Base-by-base conservation (phyloP, 1,140 invertebrate species). In the Triops longicaudatus region DNA sequence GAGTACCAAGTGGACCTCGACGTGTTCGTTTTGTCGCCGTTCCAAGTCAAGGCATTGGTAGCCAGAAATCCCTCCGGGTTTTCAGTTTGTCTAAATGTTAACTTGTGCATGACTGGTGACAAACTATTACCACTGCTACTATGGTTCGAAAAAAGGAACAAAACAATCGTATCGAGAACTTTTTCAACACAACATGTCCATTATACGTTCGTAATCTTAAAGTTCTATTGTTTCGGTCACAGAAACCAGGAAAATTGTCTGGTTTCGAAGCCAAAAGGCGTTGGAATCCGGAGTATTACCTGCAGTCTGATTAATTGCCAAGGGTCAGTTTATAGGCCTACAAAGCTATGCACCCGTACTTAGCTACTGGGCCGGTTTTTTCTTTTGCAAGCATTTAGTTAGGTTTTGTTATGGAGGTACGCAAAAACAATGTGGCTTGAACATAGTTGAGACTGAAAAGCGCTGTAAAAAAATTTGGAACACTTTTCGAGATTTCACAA, bases 21-120 rank as follows among this genome's bases (percentile, higher is more conserved):
- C 50, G 50, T 63, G 50, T 63, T 63, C 50, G 50, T 63, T 63
- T 63, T 63, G 50, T 63, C 50, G 50, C 50, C 50, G 50, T 63
- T 63, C 50, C 50, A 63, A 63, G 1, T 14, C 50, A 63, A 63
- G 50, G 50, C n/a, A 63, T 63, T 14, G 17, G 17, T 63, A 63
- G 50, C 50, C 50, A 63, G 50, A 63, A 63, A 63, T 63, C 50
- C 50, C 22, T 22, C 22, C 50, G 14, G 14, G 14, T 63, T 63
- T 63, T 17, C 17, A 63, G 50, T 63, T 63, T 63, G 50, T 63
- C 50, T 63, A 22, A 63, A 63, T 63, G 50, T 22, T 22, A 44
- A 63, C 50, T 22, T 63, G 50, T 63, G 50, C 50, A 63, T 63
- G 50, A 63, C 50, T 22, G 22, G n/a, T 22, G 50, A 63, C 50